A percentile compares a stretch with the other conserved stretches of the same genome.
Conservation (phyloP, 2,888 invertebrate species). For the Rhingia rostrata region DNA sequence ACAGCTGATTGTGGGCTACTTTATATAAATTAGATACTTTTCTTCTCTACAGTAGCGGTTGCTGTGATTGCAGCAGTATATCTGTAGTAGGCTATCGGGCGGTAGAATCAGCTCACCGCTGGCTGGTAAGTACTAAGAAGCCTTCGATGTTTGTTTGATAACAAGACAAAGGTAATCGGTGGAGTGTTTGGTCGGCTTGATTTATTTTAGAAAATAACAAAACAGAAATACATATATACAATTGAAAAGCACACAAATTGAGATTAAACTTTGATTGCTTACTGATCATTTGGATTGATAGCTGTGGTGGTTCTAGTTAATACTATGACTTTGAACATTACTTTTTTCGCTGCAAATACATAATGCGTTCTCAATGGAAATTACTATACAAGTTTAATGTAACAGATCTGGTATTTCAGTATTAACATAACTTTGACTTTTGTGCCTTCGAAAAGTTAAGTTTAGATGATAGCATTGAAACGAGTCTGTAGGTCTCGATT, state of each 20-base stretch:
- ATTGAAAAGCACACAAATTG: slow-evolving; percentile 1
- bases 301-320: no score
- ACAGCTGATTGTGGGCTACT: slow-evolving; percentile 50
- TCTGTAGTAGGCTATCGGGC: not conserved
- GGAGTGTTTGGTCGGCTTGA: slow-evolving; percentile 3
- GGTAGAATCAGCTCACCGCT: not conserved
- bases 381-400: no score
- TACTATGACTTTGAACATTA: no score
- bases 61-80: not conserved
- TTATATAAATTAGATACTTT: slow-evolving; percentile 46
- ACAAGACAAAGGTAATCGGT: not conserved
- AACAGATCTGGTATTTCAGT: no score
- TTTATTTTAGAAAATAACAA: slow-evolving; percentile 1
- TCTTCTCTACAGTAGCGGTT: slow-evolving; percentile 14
- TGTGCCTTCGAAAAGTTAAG: no score
- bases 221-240: not conserved
- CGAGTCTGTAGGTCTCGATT: no score
- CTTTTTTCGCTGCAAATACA: no score
- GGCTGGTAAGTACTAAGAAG: not conserved
- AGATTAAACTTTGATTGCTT: not conserved
- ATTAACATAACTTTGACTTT: no score
- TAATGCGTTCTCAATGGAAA: no score
- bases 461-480: no score
- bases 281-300: slow-evolving; percentile 1
- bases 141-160: slow-evolving; percentile 21